Percentiles rank a stretch among this genome's conserved stretches.
Evolutionary conservation across 2,797 vertebrate species (phyloP).

Genomic region (Thripadectes ignobilis): DNA sequence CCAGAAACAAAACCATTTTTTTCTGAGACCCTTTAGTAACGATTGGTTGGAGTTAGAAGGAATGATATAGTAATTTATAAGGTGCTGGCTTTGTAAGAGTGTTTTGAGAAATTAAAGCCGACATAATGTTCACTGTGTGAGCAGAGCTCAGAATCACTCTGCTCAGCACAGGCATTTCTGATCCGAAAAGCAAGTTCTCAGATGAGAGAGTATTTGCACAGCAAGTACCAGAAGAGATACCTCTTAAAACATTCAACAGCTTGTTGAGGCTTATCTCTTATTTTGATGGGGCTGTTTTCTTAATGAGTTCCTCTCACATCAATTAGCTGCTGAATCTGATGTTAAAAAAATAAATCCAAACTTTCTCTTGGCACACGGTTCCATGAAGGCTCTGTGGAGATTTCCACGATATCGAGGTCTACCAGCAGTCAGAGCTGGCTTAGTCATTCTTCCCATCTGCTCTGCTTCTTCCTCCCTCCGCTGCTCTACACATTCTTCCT

Average conservation of each 20-base stretch:
- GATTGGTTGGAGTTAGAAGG: not conserved
- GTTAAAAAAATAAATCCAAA: not conserved
- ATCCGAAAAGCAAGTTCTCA: not conserved
- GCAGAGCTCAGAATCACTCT: not conserved
- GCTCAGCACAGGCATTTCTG: not conserved
- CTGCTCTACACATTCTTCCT: conserved; percentile 44
- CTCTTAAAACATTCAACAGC: conserved; percentile 10
- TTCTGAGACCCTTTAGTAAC: not conserved
- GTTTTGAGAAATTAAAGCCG: not conserved
- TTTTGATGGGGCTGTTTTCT: conserved; percentile 32
- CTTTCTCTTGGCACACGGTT: not conserved
- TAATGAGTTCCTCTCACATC: conserved; percentile 36
- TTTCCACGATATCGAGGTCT: conserved; percentile 38
- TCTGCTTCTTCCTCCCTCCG: conserved; percentile 14
- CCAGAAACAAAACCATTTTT: not conserved
- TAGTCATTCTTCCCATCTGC: conserved; percentile 71
- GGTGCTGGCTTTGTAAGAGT: not conserved
- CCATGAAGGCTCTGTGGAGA: conserved; percentile 11
- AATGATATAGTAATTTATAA: not conserved
- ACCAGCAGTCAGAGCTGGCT: conserved; percentile 33
- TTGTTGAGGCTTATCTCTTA: conserved; percentile 32
- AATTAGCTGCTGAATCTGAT: conserved; percentile 1
- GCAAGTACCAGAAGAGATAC: not conserved
- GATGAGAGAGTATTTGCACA: not conserved
- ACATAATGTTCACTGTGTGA: not conserved